Evolutionary conservation across 2,797 vertebrate species (phyloP), one percentile per base, ranked within the genome.

Genomic region (Chrosomus eos): DNA sequence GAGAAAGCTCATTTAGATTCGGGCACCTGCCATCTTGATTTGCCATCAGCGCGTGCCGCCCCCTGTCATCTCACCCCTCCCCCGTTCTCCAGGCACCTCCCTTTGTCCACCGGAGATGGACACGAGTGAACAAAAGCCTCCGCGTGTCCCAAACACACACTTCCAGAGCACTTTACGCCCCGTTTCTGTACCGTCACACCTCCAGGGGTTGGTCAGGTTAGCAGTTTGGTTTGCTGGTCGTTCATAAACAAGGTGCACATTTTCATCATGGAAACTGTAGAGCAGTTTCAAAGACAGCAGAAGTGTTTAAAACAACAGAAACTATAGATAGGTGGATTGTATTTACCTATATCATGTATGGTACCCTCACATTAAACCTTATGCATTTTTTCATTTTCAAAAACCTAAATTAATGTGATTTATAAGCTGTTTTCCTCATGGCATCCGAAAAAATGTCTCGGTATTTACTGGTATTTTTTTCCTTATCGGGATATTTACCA

Each of bases 11-110:
- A 86, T 89, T 88, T 83, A 76, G 84, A 86, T 87, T 73, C 18
- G 28, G 86, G 84, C 90, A 91, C 90, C 90, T 91, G 89, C 90
- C 88, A 79, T 84, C 78, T 82, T 77, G 84, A 88, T 88, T 89
- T 84, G 87, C 88, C 72, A 78, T 72, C n/a, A 82, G 62, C 67
- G 40, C 14, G 85, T 86, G 90, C 85, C 60, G 66, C 85, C 80
- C 79, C 48, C 72, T 58, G 16, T 81, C 80, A 86, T 68, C n/a
- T 72, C 71, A 67, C 66, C 89, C 89, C 89, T 87, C 87, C 88
- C 89, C 89, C 88, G 68, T 38, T 55, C 78, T 31, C 19, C 33
- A 21, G 40, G 60, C 67, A n/a, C 48, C 72, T 75, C 78, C 78
- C 86, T 86, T 90, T 90, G 89, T 90, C 87, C 33, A 51, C 40